Evolutionary conservation across 2,797 vertebrate species (phyloP), one percentile per base, ranked within the genome.

Genomic region (Muscicapa striata): DNA sequence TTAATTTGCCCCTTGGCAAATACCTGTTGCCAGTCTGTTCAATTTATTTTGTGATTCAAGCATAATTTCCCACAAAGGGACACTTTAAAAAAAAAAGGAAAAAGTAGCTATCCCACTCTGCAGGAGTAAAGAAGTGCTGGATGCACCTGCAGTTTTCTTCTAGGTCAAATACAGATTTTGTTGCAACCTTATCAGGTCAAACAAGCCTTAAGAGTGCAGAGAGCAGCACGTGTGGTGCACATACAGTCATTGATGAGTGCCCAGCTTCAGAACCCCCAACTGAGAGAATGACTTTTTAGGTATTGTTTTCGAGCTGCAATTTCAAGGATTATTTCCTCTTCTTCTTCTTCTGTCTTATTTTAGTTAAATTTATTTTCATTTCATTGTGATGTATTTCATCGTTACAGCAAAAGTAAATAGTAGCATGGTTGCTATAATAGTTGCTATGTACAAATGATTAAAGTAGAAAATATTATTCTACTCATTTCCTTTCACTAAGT

Each of bases 401-500:
- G 26, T 80, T 90, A 76, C 59, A 20, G 10, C 18, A 8, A 69
- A 86, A 87, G 72, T 76, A 81, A 94, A 91, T 62, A 83, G 46
- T 45, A 76, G 29, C 34, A 34, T 32, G 58, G 40, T 77, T 84
- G 41, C n/a, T 89, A 17, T 64, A 88, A 73, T 34, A 85, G 54
- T 64, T 64, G 63, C 62, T 62, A 20, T 87, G 76, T 59, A 38
- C 32, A 27, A 59, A 58, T 87, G 75, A 92, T 93, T 89, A 93
- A 95, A 74, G 61, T 43, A 88, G 80, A 94, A 95, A 87, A 92
- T 94, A 82, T 87, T 87, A 67, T 84, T 90, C 73, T 90, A 59
- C 70, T 92, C 6, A 1, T 90, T 92, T 92, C 45, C 67, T 87
- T 96, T 89, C 40, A 45, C 72, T 86, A 88, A 84, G 79, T 89